Evolutionary conservation across 2,888 invertebrate species (phyloP).

Genomic region (Plemyria rubiginata): DNA sequence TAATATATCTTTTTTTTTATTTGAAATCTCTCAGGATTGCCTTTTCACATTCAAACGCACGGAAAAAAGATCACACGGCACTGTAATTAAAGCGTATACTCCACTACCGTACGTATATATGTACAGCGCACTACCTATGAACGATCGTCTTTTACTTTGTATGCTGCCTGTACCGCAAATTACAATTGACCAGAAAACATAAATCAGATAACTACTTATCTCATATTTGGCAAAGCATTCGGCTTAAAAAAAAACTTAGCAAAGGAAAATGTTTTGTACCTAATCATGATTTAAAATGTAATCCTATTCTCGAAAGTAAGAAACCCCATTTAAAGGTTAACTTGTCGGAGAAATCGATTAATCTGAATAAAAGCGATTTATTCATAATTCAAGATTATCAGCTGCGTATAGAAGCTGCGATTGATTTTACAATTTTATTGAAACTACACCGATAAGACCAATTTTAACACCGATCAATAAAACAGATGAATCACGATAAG

Average conservation of each 20-base stretch:
- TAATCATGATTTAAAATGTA: background rate
- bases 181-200: too few relatives aligned
- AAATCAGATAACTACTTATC: too few relatives aligned
- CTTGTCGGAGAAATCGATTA: constrained; percentile 5
- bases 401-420: constrained; percentile 41
- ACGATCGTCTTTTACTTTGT: too few relatives aligned
- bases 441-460: constrained; percentile 58
- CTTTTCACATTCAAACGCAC: background rate
- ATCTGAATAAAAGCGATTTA: background rate
- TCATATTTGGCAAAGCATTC: too few relatives aligned
- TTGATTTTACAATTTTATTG: constrained; percentile 39
- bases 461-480: constrained; percentile 66
- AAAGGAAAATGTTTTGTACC: background rate
- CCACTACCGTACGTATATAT: background rate
- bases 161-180: too few relatives aligned
- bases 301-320: background rate
- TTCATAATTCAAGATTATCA: constrained; percentile 23
- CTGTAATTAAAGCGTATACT: background rate
- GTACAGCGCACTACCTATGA: background rate
- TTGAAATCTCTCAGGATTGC: background rate
- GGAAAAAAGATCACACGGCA: background rate
- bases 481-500: constrained; percentile 70
- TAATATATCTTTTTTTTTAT: too few relatives aligned
- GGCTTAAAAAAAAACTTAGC: too few relatives aligned
- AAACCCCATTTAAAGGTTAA: constrained; percentile 2